A percentile compares a stretch with the other conserved stretches of the same genome.
Conservation (phyloP, 1,140 invertebrate genomes). For the Nilaparvata lugens region DNA sequence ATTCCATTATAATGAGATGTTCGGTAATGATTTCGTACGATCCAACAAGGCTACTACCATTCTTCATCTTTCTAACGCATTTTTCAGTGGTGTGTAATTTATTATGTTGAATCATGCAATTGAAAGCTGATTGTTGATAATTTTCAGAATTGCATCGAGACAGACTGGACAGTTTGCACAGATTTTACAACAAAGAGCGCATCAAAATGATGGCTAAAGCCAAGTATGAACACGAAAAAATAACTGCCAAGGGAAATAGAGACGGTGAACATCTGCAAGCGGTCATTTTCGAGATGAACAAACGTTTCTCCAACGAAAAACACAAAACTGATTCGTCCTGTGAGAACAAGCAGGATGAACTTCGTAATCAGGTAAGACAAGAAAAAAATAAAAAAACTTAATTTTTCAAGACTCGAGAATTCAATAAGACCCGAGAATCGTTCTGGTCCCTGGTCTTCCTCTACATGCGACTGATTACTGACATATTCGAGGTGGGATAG, state of each 20-base stretch:
- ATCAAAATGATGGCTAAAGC: conserved; percentile 23
- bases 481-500: no score
- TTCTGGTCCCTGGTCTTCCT: no score
- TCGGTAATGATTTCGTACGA: no score
- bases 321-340: conserved; percentile 28
- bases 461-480: no score
- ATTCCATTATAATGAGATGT: no score
- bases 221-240: conserved; percentile 25
- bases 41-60: no score
- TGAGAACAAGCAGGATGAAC: conserved; percentile 30
- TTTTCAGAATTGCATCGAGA: conserved; percentile 27
- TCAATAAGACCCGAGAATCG: no score
- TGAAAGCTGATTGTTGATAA: neutral
- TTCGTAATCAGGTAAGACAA: conserved; percentile 31
- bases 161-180: conserved; percentile 42
- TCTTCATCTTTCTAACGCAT: no score
- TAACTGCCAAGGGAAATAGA: conserved; percentile 23
- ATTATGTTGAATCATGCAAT: no score
- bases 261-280: conserved; percentile 28
- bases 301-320: conserved; percentile 26
- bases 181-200: conserved; percentile 41
- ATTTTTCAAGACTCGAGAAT: no score
- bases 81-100: no score
- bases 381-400: no score
- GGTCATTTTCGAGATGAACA: conserved; percentile 27